A percentile compares a stretch with the other conserved stretches of the same genome.
Evolutionary conservation across 2,797 vertebrate species (phyloP).

Genomic region (Myotis vivesi): DNA sequence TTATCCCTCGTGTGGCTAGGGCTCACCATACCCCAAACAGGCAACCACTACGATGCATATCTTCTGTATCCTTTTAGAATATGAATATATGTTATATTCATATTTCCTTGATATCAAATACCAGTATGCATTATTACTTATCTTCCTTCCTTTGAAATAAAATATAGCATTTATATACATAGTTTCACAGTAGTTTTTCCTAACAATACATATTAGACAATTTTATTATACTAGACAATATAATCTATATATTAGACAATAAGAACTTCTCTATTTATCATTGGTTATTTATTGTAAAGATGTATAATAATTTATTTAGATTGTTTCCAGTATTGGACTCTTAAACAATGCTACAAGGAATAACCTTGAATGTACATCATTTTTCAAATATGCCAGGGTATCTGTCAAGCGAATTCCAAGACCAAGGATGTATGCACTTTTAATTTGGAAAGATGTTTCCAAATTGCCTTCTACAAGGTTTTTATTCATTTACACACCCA

Average conservation of each 20-base stretch:
- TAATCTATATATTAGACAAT: background rate
- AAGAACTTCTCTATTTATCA: background rate
- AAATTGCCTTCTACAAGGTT: background rate
- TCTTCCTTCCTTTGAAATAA: background rate
- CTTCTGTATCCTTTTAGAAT: background rate
- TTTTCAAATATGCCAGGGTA: conserved; percentile 37
- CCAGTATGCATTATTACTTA: background rate
- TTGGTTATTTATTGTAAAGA: background rate
- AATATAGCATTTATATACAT: background rate
- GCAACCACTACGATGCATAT: background rate
- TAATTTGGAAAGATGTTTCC: conserved; percentile 49
- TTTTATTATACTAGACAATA: background rate
- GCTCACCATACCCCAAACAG: background rate
- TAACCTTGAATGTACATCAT: background rate
- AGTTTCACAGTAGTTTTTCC: background rate
- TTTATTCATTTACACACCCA: conserved; percentile 21
- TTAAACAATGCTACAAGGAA: conserved; percentile 8
- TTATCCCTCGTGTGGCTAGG: background rate
- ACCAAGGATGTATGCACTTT: conserved; percentile 40
- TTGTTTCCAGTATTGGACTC: background rate
- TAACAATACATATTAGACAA: background rate
- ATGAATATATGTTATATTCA: background rate
- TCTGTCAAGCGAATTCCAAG: conserved; percentile 31
- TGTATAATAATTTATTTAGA: conserved; percentile 28
- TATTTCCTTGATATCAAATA: background rate